Base-by-base conservation (phyloP, 2,797 vertebrate genomes). In the Paramormyrops hopkinsi region DNA sequence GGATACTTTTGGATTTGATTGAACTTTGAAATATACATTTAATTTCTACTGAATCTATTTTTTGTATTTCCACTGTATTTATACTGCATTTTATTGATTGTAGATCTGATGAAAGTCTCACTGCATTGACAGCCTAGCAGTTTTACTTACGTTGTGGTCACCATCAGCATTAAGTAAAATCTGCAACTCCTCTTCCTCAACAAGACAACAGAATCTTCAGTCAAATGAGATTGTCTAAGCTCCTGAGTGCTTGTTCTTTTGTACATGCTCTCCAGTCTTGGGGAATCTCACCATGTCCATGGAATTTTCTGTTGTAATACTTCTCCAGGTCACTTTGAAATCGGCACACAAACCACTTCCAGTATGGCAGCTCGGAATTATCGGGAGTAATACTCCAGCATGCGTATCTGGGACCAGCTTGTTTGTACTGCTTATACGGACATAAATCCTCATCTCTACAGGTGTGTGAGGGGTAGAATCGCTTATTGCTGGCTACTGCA, bases 291-390 rank as follows among this genome's bases (percentile, higher is more conserved):
- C 92, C 92, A 7, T 0, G 0, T 3, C 83, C 90, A 0, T 3
- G 17, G 19, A 92, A 92, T 33, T n/a, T 87, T 59, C 50, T 89
- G 0, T 54, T 0, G 65, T 93, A 91, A 83, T 90, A 0, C 0
- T 91, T 1, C 88, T 94, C 93, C 14, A 95, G 89, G 0, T 94
- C 2, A 2, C 82, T 4, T 25, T 94, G 46, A 90, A 94, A 95
- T 48, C 0, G 82, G 41, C 91, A 93, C 3, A 93, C 89, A 91
- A 94, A 94, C 94, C 93, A 95, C 89, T 89, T 93, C 94, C 94
- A 94, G 41, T 93, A 94, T 0, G 37, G n/a, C 41, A 93, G 59
- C 17, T 90, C 91, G 2, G 93, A 93, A 1, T 3, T 19, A 84
- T 94, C 93, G 50, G 93, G 19, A 0, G 92, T 93, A 9, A 94